Conservation (phyloP, 2,888 invertebrate species). For the Amaurobius ferox region DNA sequence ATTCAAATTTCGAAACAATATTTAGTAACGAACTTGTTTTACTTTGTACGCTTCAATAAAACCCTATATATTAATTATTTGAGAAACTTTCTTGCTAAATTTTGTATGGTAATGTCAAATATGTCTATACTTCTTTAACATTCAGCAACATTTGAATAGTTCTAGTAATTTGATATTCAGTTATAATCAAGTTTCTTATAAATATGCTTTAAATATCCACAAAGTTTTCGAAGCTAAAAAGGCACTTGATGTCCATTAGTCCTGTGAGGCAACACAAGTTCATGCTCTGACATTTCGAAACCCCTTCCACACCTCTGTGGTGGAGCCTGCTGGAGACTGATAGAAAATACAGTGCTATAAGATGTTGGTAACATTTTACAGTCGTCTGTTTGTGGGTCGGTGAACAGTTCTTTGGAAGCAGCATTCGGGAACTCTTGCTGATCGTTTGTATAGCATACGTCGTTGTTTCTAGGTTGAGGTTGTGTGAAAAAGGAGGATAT, state of each 20-base stretch:
- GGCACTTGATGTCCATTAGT: conserved; percentile 52
- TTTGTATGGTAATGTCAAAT: no score
- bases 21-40: no score
- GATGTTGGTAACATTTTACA: conserved; percentile 10
- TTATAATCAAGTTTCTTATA: no score
- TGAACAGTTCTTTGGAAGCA: conserved; percentile 27
- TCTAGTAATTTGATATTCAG: no score
- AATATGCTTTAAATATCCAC: no score
- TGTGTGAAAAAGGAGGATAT: conserved; percentile 39
- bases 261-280: conserved; percentile 52
- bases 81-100: no score
- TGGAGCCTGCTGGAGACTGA: conserved; percentile 17
- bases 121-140: no score
- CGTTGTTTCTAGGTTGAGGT: conserved; percentile 23
- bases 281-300: conserved; percentile 41
- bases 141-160: no score
- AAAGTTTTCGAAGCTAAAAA: conserved; percentile 3
- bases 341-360: conserved; percentile 25
- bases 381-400: conserved; percentile 14
- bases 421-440: background rate
- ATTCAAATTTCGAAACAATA: no score
- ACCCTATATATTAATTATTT: no score
- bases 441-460: conserved; percentile 38
- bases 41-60: no score
- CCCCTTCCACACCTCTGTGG: conserved; percentile 4